Evolutionary conservation across 92 coral and sea anemone genomes (phyloP).

Genomic region (Meandrina meandrites): DNA sequence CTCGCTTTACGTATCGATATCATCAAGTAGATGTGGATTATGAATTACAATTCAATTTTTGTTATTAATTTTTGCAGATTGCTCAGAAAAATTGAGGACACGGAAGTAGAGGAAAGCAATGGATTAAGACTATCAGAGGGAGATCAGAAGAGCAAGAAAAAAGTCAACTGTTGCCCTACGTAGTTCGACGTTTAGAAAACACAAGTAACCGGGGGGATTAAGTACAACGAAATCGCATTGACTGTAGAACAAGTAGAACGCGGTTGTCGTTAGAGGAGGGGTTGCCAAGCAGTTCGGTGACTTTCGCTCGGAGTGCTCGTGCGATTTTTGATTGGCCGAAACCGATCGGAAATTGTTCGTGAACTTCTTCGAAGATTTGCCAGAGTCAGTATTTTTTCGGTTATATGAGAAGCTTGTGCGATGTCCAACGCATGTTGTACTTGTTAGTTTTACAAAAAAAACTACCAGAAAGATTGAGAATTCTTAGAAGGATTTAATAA

Average conservation of each 20-base stretch:
- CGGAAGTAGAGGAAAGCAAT: slow-evolving; percentile 46
- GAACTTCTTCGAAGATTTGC: not conserved
- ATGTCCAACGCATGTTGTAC: too few relatives aligned
- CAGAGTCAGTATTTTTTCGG: not conserved
- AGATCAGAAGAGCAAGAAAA: slow-evolving; percentile 58
- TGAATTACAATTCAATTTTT: not conserved
- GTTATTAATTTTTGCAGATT: slow-evolving; percentile 26
- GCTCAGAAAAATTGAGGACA: slow-evolving; percentile 65
- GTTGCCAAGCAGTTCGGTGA: slow-evolving; percentile 3
- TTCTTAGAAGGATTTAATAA: not conserved
- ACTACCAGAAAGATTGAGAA: not conserved
- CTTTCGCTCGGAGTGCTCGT: not conserved
- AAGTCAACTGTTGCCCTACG: slow-evolving; percentile 62
- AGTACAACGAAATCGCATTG: not conserved
- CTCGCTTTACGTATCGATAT: not conserved
- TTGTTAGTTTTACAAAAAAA: not conserved
- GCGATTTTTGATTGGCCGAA: not conserved
- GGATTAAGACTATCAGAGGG: slow-evolving; percentile 59
- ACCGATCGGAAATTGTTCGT: not conserved
- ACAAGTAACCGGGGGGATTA: not conserved
- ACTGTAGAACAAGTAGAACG: not conserved
- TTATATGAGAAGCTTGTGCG: not conserved
- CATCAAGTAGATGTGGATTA: too few relatives aligned
- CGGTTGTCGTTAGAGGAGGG: not conserved
- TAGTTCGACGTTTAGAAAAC: slow-evolving; percentile 13